phyloP scores from a whole-genome alignment of 2,113 vertebrate genomes.

The Cryptomyrus ogoouensis region DNA sequence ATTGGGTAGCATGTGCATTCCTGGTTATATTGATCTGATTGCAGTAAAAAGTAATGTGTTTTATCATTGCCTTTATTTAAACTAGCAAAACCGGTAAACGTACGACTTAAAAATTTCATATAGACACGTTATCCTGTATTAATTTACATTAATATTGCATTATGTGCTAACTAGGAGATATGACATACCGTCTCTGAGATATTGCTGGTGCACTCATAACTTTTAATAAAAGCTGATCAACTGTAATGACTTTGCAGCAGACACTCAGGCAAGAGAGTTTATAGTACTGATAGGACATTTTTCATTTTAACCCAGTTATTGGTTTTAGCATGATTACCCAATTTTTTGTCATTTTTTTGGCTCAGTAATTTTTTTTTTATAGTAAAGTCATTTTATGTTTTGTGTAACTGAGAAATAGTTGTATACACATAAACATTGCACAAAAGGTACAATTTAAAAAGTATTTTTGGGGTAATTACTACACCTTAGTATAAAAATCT shows the following conservation, averaged over 20 bases:
- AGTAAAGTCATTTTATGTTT: background rate
- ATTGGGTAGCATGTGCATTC: background rate
- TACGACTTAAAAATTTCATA: background rate
- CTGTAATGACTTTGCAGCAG: conserved; percentile 35
- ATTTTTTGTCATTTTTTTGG: background rate
- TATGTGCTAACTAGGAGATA: background rate
- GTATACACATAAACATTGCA: background rate
- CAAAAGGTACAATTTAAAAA: background rate
- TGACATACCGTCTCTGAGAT: background rate
- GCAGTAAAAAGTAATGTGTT: background rate
- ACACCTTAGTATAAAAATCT: background rate
- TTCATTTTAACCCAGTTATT: conserved; percentile 34
- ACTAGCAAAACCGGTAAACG: background rate
- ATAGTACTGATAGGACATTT: background rate
- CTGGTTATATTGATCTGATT: background rate
- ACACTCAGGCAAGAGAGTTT: background rate
- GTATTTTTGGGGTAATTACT: background rate
- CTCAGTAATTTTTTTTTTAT: background rate
- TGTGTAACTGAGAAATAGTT: background rate
- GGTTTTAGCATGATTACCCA: conserved; percentile 18
- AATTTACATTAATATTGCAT: background rate
- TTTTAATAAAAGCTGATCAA: conserved; percentile 21
- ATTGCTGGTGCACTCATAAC: conserved; percentile 13
- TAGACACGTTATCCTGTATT: background rate
- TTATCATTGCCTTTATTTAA: background rate